Evolutionary conservation across 2,888 invertebrate genomes (phyloP).

Genomic region (Penaeus monodon): DNA sequence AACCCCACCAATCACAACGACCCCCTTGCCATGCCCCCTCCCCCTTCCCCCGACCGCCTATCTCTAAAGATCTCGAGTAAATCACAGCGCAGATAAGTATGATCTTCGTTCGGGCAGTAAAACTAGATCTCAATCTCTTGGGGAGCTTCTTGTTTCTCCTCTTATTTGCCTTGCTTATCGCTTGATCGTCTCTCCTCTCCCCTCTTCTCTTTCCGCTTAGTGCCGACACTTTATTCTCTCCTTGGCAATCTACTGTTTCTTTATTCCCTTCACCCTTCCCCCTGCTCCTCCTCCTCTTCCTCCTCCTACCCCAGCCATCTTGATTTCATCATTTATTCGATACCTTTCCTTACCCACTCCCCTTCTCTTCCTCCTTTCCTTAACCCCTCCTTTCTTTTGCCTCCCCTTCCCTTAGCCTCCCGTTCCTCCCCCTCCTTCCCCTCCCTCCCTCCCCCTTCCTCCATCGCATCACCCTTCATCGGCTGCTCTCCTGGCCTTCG

Average conservation of each 20-base stretch:
- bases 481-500: neutral
- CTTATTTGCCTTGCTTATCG: neutral
- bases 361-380: no score
- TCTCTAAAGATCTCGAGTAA: no score
- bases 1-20: no score
- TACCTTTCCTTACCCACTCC: neutral
- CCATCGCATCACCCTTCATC: neutral
- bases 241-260: neutral
- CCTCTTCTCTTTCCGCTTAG: neutral
- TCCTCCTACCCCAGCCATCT: neutral
- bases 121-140: neutral
- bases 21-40: no score
- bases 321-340: neutral
- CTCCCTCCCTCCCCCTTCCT: neutral
- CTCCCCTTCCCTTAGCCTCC: neutral
- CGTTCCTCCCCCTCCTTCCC: neutral
- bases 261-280: neutral
- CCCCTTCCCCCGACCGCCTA: no score
- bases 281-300: no score
- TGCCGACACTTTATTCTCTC: neutral
- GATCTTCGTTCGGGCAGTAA: no score
- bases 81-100: no score
- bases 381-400: neutral
- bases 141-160: slow-evolving; percentile 2
- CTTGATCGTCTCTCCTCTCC: neutral